A percentile compares a stretch with the other conserved stretches of the same genome.
Conservation (phyloP, 2,888 invertebrate species). For the Neuroscelio doddi region DNA sequence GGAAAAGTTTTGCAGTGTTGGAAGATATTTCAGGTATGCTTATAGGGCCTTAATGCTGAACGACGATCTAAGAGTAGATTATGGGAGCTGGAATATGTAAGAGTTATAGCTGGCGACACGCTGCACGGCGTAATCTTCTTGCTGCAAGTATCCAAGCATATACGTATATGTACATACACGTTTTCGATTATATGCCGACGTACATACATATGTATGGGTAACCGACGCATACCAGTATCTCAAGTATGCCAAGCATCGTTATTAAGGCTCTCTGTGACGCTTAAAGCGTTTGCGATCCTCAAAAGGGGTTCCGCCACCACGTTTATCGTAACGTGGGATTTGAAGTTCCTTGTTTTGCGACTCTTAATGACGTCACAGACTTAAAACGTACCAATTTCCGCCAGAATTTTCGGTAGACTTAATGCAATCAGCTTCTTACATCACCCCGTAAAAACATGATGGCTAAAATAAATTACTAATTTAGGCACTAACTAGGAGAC, state of each 20-base stretch:
- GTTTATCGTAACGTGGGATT: slow-evolving; percentile 11
- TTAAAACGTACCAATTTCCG: slow-evolving; percentile 17
- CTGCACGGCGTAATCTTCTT: slow-evolving; percentile 44
- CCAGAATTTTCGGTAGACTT: background rate
- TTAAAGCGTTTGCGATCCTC: slow-evolving; percentile 8
- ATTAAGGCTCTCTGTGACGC: slow-evolving; percentile 32
- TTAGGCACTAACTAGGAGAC: background rate
- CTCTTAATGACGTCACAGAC: slow-evolving; percentile 8
- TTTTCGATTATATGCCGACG: slow-evolving; percentile 26
- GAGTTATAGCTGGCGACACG: slow-evolving; percentile 49
- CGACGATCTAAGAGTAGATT: slow-evolving; percentile 49
- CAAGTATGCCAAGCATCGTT: slow-evolving; percentile 29
- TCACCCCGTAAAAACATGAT: background rate
- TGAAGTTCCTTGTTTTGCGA: slow-evolving; percentile 23
- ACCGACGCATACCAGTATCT: slow-evolving; percentile 15
- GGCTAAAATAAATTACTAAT: background rate
- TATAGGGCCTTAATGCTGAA: slow-evolving; percentile 47
- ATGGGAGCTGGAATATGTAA: slow-evolving; percentile 46
- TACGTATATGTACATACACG: background rate
- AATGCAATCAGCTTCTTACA: background rate
- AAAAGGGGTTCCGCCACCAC: slow-evolving; percentile 11
- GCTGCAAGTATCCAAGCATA: slow-evolving; percentile 12
- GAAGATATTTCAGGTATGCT: slow-evolving; percentile 40
- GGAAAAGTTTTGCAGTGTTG: slow-evolving; percentile 3
- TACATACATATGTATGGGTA: slow-evolving; percentile 16